These are phyloP conservation scores for Hemibagrus wyckioides DNA, from an alignment of 2,113 vertebrate species.

Conservation along the genomic window DNA sequence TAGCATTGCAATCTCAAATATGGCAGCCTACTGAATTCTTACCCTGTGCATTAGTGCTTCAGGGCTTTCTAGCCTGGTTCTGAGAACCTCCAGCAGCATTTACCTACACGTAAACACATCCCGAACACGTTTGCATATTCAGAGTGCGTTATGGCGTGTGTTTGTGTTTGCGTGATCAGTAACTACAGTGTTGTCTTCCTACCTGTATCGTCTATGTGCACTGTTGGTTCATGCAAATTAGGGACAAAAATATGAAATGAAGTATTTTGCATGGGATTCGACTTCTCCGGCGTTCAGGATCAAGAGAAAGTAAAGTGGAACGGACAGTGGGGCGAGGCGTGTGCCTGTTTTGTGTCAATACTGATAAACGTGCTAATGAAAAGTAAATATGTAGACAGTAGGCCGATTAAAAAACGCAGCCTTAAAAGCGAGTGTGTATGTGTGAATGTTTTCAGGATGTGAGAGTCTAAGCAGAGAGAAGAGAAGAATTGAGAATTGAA, in stretches of 20 bases:
- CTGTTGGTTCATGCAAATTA: conserved; percentile 57
- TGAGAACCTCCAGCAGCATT: not conserved
- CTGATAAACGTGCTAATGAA: not conserved
- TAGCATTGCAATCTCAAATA: not conserved
- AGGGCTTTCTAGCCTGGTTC: not conserved
- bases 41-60: no score
- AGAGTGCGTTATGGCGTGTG: not conserved
- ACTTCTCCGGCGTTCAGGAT: not conserved
- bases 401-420: not conserved
- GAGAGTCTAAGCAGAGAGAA: conserved; percentile 50
- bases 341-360: not conserved
- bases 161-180: conserved; percentile 19
- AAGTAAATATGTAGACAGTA: not conserved
- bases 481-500: conserved; percentile 45
- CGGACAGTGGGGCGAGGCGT: not conserved
- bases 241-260: conserved; percentile 40
- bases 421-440: not conserved
- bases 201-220: not conserved
- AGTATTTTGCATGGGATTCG: conserved; percentile 61
- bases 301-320: conserved; percentile 9
- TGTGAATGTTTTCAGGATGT: conserved; percentile 37
- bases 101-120: not conserved
- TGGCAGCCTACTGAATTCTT: not conserved
- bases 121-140: no score
- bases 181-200: not conserved